These are phyloP conservation scores for Limnephilus lunatus DNA, from an alignment of 2,888 invertebrate genomes.

Conservation along the genomic window DNA sequence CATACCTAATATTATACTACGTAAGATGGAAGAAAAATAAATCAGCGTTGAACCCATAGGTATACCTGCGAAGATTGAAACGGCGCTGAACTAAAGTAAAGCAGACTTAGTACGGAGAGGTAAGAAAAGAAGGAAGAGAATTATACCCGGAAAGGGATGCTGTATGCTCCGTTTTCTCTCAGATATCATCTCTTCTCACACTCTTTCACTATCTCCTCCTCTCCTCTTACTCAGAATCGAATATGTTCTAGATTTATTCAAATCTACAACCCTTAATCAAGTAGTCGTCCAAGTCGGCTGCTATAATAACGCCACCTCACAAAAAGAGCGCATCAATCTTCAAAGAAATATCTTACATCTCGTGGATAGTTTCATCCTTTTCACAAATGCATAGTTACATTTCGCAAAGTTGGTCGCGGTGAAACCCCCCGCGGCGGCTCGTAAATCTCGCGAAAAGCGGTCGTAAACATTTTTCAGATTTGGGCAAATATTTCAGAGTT, in stretches of 20 bases:
- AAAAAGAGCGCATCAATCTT: not conserved
- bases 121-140: not conserved
- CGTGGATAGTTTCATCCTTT: not conserved
- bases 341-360: not conserved
- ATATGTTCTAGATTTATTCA: constrained; percentile 41
- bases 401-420: not conserved
- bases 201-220: not conserved
- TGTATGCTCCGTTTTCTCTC: not conserved
- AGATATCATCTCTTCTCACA: constrained; percentile 18
- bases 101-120: not conserved
- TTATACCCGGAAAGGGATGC: not conserved
- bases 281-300: not conserved
- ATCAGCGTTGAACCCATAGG: not conserved
- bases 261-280: constrained; percentile 25
- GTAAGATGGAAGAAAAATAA: not conserved
- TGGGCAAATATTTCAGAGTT: constrained; percentile 46
- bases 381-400: not conserved
- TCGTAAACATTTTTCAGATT: constrained; percentile 49
- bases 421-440: constrained; percentile 22
- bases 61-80: not conserved
- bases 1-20: not conserved
- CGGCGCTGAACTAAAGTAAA: not conserved
- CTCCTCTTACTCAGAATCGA: constrained; percentile 22
- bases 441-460: constrained; percentile 49
- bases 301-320: not conserved